Percentiles rank a stretch among this genome's conserved stretches.
Evolutionary conservation across 1,140 invertebrate genomes (phyloP).

Genomic region (Bombus vancouverensis): DNA sequence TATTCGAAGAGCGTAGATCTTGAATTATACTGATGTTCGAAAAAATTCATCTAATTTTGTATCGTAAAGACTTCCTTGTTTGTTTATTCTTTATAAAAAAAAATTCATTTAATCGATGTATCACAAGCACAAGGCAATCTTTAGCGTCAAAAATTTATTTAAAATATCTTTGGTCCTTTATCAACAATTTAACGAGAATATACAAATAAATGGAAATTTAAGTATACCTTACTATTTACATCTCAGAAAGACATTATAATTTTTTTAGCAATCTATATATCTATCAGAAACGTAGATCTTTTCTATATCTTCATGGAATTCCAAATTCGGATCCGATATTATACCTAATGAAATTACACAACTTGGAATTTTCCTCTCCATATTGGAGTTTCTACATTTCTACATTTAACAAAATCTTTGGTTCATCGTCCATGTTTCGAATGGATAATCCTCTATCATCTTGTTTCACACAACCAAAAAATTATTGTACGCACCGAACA

Average conservation of each 20-base stretch:
- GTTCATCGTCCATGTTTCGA: neutral
- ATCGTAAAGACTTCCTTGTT: neutral
- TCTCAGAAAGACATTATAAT: conserved; percentile 2
- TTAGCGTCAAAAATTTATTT: neutral
- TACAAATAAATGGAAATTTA: neutral
- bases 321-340: too few relatives aligned
- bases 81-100: neutral
- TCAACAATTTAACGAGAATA: neutral
- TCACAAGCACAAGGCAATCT: neutral
- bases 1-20: neutral
- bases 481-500: neutral
- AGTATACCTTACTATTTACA: neutral
- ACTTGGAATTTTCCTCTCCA: neutral
- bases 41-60: neutral
- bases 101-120: neutral
- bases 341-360: neutral
- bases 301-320: neutral
- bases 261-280: neutral
- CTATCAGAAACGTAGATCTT: neutral
- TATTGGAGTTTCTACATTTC: neutral
- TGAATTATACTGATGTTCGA: neutral
- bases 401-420: conserved; percentile 30
- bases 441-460: neutral
- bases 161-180: conserved; percentile 33
- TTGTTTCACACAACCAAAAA: neutral